Conservation (phyloP, 1,140 invertebrate genomes). For the Apis dorsata region DNA sequence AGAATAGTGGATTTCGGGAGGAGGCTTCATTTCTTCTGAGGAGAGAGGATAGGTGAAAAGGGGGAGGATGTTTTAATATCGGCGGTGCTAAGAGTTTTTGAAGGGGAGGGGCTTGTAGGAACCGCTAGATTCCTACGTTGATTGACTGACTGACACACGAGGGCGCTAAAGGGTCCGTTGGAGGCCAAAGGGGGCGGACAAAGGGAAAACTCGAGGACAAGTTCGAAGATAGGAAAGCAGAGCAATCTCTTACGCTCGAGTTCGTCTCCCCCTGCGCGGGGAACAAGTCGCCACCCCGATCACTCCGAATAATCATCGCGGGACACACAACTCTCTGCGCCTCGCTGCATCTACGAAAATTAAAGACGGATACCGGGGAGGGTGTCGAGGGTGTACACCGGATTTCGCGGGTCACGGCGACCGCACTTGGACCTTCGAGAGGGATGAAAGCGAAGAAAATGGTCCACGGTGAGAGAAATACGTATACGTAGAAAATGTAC, state of each 20-base stretch:
- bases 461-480: no score
- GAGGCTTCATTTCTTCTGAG: not conserved
- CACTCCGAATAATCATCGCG: conserved; percentile 74
- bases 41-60: not conserved
- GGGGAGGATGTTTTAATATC: conserved; percentile 39
- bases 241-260: conserved; percentile 73
- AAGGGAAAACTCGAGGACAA: conserved; percentile 61
- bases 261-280: conserved; percentile 56
- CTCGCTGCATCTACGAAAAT: conserved; percentile 65
- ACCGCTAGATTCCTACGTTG: conserved; percentile 45
- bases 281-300: conserved; percentile 62
- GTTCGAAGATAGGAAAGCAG: conserved; percentile 46
- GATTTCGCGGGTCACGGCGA: conserved; percentile 8
- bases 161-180: conserved; percentile 24
- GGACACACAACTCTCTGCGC: conserved; percentile 51
- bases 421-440: no score
- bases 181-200: conserved; percentile 39
- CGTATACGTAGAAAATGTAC: no score
- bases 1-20: not conserved
- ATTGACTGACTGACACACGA: conserved; percentile 50
- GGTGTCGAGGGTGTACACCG: not conserved
- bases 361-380: conserved; percentile 36
- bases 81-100: not conserved
- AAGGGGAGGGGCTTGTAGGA: conserved; percentile 6
- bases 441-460: not conserved